These are phyloP conservation scores for Hipparchia sbordonii DNA, from an alignment of 2,888 invertebrate species.

Conservation along the genomic window DNA sequence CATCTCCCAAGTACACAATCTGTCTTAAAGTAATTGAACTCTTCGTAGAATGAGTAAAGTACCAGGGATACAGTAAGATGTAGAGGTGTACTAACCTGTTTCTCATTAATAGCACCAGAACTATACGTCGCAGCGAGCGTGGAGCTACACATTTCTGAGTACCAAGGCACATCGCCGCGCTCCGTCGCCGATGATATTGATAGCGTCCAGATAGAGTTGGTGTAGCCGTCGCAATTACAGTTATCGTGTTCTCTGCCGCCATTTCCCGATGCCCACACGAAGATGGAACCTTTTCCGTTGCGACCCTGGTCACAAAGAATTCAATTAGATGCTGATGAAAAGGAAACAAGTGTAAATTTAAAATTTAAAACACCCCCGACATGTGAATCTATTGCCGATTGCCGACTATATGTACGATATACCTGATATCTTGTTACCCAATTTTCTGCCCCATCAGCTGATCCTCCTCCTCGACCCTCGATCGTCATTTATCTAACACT, in stretches of 20 bases:
- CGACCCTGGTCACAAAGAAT: slow-evolving; percentile 86
- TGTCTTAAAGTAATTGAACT: too few relatives aligned
- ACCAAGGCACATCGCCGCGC: slow-evolving; percentile 96
- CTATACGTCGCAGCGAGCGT: slow-evolving; percentile 99
- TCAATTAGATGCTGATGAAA: background rate
- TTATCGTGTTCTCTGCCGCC: slow-evolving; percentile 98
- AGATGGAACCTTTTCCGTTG: slow-evolving; percentile 97
- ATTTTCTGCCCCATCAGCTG: too few relatives aligned
- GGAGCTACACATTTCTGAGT: slow-evolving; percentile 99
- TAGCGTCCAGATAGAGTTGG: slow-evolving; percentile 99
- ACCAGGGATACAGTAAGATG: background rate
- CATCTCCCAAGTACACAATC: too few relatives aligned
- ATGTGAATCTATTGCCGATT: too few relatives aligned
- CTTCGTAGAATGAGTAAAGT: too few relatives aligned
- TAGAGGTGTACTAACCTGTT: slow-evolving; percentile 83
- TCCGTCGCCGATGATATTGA: slow-evolving; percentile 98
- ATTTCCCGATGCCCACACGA: slow-evolving; percentile 99
- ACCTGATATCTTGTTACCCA: too few relatives aligned
- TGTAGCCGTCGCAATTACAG: slow-evolving; percentile 99
- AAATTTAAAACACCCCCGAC: too few relatives aligned
- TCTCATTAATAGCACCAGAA: slow-evolving; percentile 95
- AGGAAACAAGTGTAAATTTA: too few relatives aligned
- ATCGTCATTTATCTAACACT: too few relatives aligned
- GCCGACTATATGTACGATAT: too few relatives aligned
- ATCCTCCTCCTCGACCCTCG: too few relatives aligned